These are phyloP conservation scores for Ennomos erosarius DNA, from an alignment of 2,888 invertebrate species.

Conservation along the genomic window DNA sequence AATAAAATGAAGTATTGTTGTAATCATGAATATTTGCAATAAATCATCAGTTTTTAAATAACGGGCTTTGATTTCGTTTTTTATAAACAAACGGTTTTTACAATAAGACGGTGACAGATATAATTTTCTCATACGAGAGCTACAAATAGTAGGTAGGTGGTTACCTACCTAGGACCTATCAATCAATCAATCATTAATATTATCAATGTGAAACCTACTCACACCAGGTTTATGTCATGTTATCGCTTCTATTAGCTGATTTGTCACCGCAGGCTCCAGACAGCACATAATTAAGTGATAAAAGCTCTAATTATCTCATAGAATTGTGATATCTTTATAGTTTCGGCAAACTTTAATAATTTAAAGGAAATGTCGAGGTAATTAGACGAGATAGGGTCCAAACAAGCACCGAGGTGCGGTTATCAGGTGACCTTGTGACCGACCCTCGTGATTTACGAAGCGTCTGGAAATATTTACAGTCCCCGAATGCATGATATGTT, in stretches of 20 bases:
- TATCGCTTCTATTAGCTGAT: constrained; percentile 36
- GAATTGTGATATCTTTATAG: not conserved
- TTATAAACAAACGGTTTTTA: too few species aligned
- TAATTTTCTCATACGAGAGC: too few species aligned
- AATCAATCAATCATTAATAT: too few species aligned
- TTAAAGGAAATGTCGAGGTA: constrained; percentile 16
- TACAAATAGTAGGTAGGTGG: too few species aligned
- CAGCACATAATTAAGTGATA: constrained; percentile 1
- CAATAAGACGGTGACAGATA: too few species aligned
- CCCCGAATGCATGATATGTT: not conserved
- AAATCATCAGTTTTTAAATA: too few species aligned
- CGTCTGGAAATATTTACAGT: constrained; percentile 7
- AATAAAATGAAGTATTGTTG: too few species aligned
- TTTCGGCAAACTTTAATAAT: constrained; percentile 10
- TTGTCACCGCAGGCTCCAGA: constrained; percentile 47
- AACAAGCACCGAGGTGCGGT: constrained; percentile 31
- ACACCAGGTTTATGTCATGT: not conserved
- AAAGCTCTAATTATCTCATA: constrained; percentile 8
- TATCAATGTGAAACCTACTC: not conserved
- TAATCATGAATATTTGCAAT: too few species aligned
- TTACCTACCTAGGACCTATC: too few species aligned
- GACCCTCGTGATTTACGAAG: constrained; percentile 7
- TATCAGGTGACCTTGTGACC: constrained; percentile 46
- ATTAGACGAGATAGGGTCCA: constrained; percentile 40
- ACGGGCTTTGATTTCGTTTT: too few species aligned